These are phyloP conservation scores for Adelphocoris suturalis DNA, from an alignment of 2,888 invertebrate species.

Conservation along the genomic window DNA sequence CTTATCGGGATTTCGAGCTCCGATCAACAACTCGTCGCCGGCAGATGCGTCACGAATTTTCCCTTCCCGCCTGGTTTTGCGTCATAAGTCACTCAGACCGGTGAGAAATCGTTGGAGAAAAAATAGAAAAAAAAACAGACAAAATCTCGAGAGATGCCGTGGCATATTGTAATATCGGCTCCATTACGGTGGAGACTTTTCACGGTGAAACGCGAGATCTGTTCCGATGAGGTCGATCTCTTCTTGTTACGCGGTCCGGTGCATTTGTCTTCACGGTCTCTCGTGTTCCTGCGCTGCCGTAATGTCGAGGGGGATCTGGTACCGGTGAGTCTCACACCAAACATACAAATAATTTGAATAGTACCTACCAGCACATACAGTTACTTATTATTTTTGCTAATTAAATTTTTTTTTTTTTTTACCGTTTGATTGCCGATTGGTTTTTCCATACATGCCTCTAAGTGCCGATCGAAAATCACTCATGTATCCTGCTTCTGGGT, in stretches of 20 bases:
- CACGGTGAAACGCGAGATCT: neutral
- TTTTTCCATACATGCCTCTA: no score
- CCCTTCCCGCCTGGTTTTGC: neutral
- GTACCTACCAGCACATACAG: no score
- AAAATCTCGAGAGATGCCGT: neutral
- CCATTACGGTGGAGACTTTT: no score
- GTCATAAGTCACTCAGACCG: slow-evolving; percentile 20
- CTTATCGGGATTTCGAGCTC: neutral
- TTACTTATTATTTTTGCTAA: no score
- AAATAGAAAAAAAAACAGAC: neutral
- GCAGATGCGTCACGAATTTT: neutral
- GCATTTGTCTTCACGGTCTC: slow-evolving; percentile 3
- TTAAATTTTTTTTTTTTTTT: no score
- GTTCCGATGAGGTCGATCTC: no score
- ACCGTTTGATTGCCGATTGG: no score
- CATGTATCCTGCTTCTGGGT: no score
- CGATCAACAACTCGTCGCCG: neutral
- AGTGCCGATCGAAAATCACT: no score
- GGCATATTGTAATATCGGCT: no score
- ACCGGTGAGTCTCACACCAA: neutral
- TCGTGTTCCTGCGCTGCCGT: neutral
- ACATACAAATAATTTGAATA: no score
- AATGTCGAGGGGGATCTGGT: neutral
- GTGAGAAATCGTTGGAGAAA: neutral
- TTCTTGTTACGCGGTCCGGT: neutral